Base-by-base conservation (phyloP, 2,797 vertebrate species). In the Acipenser transmontanus region DNA sequence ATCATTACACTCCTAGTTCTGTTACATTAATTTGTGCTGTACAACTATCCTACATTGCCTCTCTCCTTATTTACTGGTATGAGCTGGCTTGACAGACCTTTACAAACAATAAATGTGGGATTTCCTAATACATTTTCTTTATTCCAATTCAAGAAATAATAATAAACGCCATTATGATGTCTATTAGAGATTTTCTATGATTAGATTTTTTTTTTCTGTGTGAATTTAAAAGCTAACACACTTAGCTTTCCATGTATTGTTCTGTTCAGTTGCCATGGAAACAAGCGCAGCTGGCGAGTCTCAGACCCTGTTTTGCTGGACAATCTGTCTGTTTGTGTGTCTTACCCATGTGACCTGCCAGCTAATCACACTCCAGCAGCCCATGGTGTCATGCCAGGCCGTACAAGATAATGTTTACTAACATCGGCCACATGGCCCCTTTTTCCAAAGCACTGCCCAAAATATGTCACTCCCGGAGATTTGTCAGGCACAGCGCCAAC, bases 231-330 rank as follows among this genome's bases (percentile, higher is more conserved):
- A 80, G 82, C 81, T 65, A 71, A 72, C 84, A 63, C 63, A 74
- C 87, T 77, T 71, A 79, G 83, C 78, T 88, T 87, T 84, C 84
- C 79, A 82, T 80, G 80, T 91, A 91, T 96, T 96, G 94, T 96
- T 84, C 77, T 70, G 87, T 13, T 10, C 61, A 48, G 91, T 98
- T 87, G 84, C 91, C 85, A 91, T 91, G 88, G 93, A 77, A 93
- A 97, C 91, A 70, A 83, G 85, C 91, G 93, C 95, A 97, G 95
- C 94, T 98, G 95, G 91, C 91, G 84, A 86, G 86, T 92, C 88
- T 91, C 87, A 88, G 87, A 91, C 89, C 85, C 77, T 70, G 68
- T 73, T 76, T 56, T 77, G 88, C 82, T 66, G 86, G 86, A 84
- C 81, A 73, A 86, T 79, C 84, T 75, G 71, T 80, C 81, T 71